Percentiles rank a stretch among this genome's conserved stretches.
Conservation (phyloP, 1,140 invertebrate genomes). For the Colletes gigas region DNA sequence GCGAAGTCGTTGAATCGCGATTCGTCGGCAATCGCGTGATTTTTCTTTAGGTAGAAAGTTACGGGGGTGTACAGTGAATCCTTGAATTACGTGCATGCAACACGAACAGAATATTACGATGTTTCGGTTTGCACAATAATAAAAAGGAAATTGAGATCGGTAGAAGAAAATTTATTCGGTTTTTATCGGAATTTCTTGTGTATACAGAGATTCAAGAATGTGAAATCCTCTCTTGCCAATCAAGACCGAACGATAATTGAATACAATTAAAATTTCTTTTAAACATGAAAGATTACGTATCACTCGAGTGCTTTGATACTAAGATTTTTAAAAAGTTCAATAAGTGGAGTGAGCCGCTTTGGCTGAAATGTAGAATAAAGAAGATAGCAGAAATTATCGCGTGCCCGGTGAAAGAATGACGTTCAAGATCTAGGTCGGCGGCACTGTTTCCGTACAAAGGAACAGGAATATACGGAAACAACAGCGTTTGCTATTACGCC, state of each 20-base stretch:
- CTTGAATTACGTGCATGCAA: slow-evolving; percentile 21
- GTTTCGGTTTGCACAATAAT: slow-evolving; percentile 16
- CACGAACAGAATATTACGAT: background rate
- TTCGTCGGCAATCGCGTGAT: background rate
- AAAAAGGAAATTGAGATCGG: background rate
- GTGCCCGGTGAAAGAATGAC: slow-evolving; percentile 26
- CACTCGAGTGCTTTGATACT: too few species aligned
- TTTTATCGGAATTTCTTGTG: too few species aligned
- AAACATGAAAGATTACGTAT: too few species aligned
- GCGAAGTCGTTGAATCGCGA: slow-evolving; percentile 2
- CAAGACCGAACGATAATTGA: too few species aligned
- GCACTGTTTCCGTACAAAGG: slow-evolving; percentile 7
- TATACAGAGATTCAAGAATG: too few species aligned
- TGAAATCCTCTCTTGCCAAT: too few species aligned
- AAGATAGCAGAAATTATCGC: background rate
- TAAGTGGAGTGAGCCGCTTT: background rate
- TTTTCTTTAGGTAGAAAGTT: slow-evolving; percentile 23
- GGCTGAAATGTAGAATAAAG: background rate
- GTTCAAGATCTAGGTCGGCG: slow-evolving; percentile 21
- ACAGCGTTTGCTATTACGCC: background rate
- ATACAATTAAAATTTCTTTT: too few species aligned
- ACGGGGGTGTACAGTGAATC: background rate
- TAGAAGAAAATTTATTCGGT: slow-evolving; percentile 21
- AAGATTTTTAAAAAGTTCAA: too few species aligned
- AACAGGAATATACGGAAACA: background rate